Evolutionary conservation across 1,140 invertebrate species (phyloP).

Genomic region (Drosophila burlai): DNA sequence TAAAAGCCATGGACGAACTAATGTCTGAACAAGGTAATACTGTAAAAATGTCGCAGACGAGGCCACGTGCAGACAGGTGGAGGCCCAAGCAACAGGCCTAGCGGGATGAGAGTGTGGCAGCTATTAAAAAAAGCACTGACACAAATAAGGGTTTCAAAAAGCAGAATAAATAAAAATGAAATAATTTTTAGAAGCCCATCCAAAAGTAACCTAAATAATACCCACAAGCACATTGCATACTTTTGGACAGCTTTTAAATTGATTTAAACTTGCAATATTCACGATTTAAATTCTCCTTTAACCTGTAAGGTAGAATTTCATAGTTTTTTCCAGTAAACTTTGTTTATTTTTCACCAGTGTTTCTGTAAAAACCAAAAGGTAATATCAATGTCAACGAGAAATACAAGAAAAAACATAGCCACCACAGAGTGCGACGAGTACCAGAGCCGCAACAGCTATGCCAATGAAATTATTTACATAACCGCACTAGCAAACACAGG

Average conservation of each 20-base stretch:
- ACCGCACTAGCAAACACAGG: constrained; percentile 5
- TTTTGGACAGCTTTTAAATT: neutral
- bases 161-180: neutral
- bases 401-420: neutral
- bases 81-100: constrained; percentile 12
- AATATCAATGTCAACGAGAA: constrained; percentile 1
- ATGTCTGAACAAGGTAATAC: constrained; percentile 32
- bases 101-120: neutral
- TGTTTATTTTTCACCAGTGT: neutral
- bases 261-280: neutral
- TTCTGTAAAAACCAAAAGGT: neutral
- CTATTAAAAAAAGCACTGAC: constrained; percentile 3
- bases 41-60: constrained; percentile 13
- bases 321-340: neutral
- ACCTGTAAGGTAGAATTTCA: neutral
- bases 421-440: neutral
- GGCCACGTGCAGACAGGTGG: neutral
- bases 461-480: constrained; percentile 31
- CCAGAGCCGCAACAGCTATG: constrained; percentile 14
- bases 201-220: neutral
- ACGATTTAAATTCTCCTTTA: neutral
- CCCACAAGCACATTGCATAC: neutral
- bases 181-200: neutral
- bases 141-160: neutral
- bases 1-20: constrained; percentile 24